phyloP scores from a whole-genome alignment of 2,888 invertebrate genomes.

The Sarcophaga subvicina region DNA sequence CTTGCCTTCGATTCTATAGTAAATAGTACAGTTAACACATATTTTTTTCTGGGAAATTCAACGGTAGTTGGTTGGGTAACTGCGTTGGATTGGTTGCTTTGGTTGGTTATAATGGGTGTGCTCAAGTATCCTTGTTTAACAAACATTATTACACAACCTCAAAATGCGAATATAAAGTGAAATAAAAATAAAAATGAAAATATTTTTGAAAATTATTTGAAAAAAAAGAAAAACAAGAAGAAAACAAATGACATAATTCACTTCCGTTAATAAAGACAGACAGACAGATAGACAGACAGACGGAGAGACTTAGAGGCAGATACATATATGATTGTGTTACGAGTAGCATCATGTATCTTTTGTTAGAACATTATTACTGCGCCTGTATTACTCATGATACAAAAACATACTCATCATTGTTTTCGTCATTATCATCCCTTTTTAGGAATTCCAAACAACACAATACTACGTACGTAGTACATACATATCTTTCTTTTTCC shows the following conservation, averaged over 20 bases:
- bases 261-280: conserved; percentile 73
- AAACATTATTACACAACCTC: conserved; percentile 70
- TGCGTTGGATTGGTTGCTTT: not conserved
- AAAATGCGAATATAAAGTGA: conserved; percentile 33
- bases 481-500: not conserved
- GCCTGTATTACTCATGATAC: conserved; percentile 16
- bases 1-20: conserved; percentile 13
- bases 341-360: conserved; percentile 59
- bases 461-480: too few species aligned
- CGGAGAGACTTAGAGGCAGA: conserved; percentile 23
- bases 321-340: conserved; percentile 30
- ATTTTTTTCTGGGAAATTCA: not conserved
- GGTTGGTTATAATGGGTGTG: not conserved
- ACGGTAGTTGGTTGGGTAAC: not conserved
- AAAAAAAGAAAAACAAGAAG: conserved; percentile 60
- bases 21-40: conserved; percentile 51
- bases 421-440: conserved; percentile 53
- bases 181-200: conserved; percentile 31
- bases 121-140: conserved; percentile 8
- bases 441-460: conserved; percentile 28
- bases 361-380: conserved; percentile 27
- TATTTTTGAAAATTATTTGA: conserved; percentile 65
- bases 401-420: conserved; percentile 31
- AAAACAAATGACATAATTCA: conserved; percentile 76
- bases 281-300: conserved; percentile 28